phyloP scores from a whole-genome alignment of 2,113 vertebrate genomes.

The Clinocottus analis region DNA sequence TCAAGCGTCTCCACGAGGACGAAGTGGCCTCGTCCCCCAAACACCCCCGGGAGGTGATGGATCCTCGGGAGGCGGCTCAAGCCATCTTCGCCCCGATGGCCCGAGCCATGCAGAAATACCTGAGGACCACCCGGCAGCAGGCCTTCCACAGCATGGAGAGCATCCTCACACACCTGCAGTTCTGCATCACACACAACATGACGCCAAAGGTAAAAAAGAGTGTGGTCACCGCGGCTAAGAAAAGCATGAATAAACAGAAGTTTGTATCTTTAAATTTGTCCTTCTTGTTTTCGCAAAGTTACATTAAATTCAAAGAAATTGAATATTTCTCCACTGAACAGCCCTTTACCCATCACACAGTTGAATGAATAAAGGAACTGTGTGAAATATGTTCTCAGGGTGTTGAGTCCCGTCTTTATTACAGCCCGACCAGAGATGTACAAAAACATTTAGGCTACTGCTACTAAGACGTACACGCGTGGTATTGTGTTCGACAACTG shows the following conservation, averaged over 20 bases:
- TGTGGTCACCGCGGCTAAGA: not conserved
- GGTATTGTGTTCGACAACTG: too few species aligned
- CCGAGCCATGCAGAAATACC: slow-evolving; percentile 97
- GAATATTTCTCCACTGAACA: too few species aligned
- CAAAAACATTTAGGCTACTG: too few species aligned
- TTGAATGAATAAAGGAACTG: too few species aligned
- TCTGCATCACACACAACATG: slow-evolving; percentile 99
- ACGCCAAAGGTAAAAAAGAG: slow-evolving; percentile 89
- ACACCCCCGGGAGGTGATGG: slow-evolving; percentile 94
- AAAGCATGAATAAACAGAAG: not conserved
- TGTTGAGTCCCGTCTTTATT: too few species aligned
- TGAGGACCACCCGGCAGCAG: slow-evolving; percentile 95
- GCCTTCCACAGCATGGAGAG: slow-evolving; percentile 99
- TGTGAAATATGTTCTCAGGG: too few species aligned
- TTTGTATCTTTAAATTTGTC: too few species aligned
- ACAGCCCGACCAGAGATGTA: too few species aligned
- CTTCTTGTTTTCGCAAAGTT: too few species aligned
- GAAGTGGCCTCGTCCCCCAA: slow-evolving; percentile 84
- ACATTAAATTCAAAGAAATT: too few species aligned
- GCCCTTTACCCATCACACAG: too few species aligned
- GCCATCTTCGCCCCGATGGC: slow-evolving; percentile 98
- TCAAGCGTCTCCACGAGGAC: slow-evolving; percentile 94
- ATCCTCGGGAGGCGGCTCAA: slow-evolving; percentile 94
- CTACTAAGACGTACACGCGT: too few species aligned
- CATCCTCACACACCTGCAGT: slow-evolving; percentile 96